Conservation (phyloP, 2,888 invertebrate species). For the Cylindroiulus punctatus region DNA sequence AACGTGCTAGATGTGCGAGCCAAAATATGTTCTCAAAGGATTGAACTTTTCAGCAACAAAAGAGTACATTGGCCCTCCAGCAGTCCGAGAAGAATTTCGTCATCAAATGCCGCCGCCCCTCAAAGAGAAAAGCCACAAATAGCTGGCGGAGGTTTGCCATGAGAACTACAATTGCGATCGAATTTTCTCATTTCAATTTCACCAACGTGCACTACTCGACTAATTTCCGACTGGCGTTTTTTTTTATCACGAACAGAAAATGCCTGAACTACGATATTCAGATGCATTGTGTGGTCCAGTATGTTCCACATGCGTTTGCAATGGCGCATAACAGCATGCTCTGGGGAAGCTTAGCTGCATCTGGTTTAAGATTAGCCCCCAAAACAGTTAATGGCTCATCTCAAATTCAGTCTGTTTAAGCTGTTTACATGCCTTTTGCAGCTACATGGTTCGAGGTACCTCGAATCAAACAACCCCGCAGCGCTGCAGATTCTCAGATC, state of each 20-base stretch:
- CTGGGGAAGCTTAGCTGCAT: too few relatives aligned
- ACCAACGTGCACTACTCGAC: background rate
- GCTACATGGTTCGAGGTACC: too few relatives aligned
- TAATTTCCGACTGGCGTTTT: background rate
- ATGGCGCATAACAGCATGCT: too few relatives aligned
- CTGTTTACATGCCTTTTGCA: too few relatives aligned
- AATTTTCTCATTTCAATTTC: background rate
- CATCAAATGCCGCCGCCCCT: background rate
- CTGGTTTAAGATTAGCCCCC: too few relatives aligned
- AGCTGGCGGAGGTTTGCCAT: background rate
- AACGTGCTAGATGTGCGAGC: background rate
- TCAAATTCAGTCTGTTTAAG: too few relatives aligned
- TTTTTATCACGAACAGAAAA: background rate
- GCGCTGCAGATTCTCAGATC: too few relatives aligned
- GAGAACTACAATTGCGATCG: background rate
- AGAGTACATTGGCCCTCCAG: conserved; percentile 1
- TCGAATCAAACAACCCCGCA: too few relatives aligned
- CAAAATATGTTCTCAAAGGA: background rate
- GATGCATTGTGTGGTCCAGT: too few relatives aligned
- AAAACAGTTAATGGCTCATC: too few relatives aligned
- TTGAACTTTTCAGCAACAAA: background rate
- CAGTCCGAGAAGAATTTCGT: conserved; percentile 1
- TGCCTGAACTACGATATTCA: too few relatives aligned
- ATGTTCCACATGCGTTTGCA: too few relatives aligned
- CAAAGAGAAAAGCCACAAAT: background rate